Evolutionary conservation across 1,140 invertebrate genomes (phyloP), one percentile per base, ranked within the genome.

Genomic region (Chymomyza costata): DNA sequence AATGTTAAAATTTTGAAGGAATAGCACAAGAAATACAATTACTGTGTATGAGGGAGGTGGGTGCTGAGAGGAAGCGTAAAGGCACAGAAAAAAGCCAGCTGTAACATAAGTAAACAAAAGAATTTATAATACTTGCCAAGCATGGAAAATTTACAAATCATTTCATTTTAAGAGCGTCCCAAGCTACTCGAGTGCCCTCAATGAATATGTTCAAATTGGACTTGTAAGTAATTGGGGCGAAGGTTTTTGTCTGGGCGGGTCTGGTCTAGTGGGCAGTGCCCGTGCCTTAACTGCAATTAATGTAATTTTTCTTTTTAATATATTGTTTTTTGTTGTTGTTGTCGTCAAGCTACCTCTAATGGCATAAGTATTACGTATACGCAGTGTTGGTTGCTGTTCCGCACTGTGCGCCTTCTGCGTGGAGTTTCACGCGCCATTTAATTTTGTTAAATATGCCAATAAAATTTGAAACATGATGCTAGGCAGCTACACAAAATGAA

Each of bases 381-480:
- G 73, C 53, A 34, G n/a, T 34, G 8, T 34, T 34, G 13, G 6
- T n/a, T 6, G 3, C 11, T 10, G 13, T 34, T 34, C 8, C 43
- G 45, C 47, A 54, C 63, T 17, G 7, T 6, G 18, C 2, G 32
- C 6, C 7, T 14, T 16, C 34, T 31, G 13, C 39, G 19, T 50
- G 44, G 46, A 52, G 49, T 48, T 80, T 80, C 31, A 71, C 64
- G 59, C 67, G 65, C 73, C 73, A 80, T 78, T 78, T 67, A 67
- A 71, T 17, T 80, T 78, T 78, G 70, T 60, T 71, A 78, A 76
- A 76, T 78, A 78, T 78, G 66, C 73, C 71, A 78, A 78, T 78
- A 67, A 62, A 80, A 73, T 80, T 65, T 68, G 52, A 62, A 80
- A 67, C 71, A 67, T 40, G 59, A 74, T 60, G 69, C 54, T 39